A percentile compares a stretch with the other conserved stretches of the same genome.
These are phyloP conservation scores for Hapalemur alaotrensis DNA, from an alignment of 2,797 vertebrate species.

Conservation along the genomic window DNA sequence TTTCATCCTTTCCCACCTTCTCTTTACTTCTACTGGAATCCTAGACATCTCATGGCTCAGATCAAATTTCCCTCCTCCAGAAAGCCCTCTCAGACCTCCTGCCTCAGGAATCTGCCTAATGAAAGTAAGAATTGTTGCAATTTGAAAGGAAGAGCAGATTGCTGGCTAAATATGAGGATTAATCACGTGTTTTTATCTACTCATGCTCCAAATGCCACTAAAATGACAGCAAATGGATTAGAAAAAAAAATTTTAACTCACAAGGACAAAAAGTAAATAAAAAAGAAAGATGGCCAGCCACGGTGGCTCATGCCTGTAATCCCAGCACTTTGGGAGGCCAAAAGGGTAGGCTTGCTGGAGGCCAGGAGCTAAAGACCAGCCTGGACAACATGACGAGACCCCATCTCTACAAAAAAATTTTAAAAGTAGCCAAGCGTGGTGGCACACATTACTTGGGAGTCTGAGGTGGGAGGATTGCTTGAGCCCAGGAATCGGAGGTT, in stretches of 20 bases:
- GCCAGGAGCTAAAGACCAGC: background rate
- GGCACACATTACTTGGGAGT: background rate
- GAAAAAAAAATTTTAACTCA: background rate
- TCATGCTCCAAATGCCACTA: constrained; percentile 37
- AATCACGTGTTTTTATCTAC: background rate
- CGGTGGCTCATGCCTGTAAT: background rate
- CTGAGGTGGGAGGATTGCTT: background rate
- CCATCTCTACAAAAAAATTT: background rate
- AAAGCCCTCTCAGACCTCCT: constrained; percentile 44
- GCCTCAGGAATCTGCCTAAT: constrained; percentile 35
- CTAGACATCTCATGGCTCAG: constrained; percentile 43
- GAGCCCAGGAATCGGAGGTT: background rate
- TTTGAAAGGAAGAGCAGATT: constrained; percentile 23
- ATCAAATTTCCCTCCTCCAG: constrained; percentile 59
- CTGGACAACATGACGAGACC: background rate
- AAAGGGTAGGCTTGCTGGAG: background rate
- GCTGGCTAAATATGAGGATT: constrained; percentile 10
- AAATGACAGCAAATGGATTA: background rate
- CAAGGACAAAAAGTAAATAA: too few species aligned
- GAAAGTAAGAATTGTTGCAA: constrained; percentile 41
- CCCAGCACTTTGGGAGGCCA: background rate
- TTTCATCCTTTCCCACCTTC: background rate
- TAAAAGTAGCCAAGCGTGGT: background rate
- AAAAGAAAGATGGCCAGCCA: background rate
- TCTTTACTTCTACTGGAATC: constrained; percentile 28